These are phyloP conservation scores for Ispidina lecontei DNA, from an alignment of 2,797 vertebrate species.

Conservation along the genomic window DNA sequence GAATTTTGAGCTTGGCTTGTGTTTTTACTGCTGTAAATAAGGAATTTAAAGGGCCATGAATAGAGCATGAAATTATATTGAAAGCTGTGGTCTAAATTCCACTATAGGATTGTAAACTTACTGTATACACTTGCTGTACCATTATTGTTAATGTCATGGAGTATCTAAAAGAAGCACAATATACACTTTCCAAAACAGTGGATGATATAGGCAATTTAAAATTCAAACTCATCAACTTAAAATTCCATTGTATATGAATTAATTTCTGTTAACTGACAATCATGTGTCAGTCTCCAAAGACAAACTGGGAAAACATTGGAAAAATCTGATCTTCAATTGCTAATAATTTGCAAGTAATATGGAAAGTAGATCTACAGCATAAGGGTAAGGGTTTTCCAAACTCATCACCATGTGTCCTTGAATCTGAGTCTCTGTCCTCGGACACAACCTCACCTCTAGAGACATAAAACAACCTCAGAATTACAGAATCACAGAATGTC, in stretches of 20 bases:
- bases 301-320: neutral
- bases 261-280: neutral
- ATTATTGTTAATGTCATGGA: neutral
- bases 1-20: neutral
- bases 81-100: neutral
- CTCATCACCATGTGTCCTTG: neutral
- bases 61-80: neutral
- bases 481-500: too few species aligned
- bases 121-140: neutral
- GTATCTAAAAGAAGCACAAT: neutral
- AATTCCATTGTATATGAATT: neutral
- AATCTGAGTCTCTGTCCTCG: neutral
- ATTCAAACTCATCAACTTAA: neutral
- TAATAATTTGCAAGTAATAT: neutral
- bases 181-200: neutral
- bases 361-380: neutral
- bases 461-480: neutral
- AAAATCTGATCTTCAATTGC: neutral
- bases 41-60: neutral
- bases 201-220: neutral
- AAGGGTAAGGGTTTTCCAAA: neutral
- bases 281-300: neutral
- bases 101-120: neutral
- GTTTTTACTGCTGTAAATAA: neutral
- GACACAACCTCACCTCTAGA: neutral